phyloP scores from a whole-genome alignment of 2,797 vertebrate genomes.

The Cyclopterus lumpus region DNA sequence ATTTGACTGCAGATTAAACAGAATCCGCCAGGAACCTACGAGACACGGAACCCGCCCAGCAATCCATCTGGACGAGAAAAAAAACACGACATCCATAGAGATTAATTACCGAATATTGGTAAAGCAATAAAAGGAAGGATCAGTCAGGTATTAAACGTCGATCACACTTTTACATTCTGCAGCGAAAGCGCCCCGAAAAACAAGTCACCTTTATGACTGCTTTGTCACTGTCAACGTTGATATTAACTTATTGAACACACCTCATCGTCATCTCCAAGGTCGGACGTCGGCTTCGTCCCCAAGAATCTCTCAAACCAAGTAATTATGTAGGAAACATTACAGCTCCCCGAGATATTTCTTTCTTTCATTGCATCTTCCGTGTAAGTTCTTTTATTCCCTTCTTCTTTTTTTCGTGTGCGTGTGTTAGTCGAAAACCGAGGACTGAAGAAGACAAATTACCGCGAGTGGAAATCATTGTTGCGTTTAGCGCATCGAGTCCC shows the following conservation, averaged over 20 bases:
- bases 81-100: background rate
- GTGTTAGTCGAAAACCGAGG: background rate
- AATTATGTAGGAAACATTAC: background rate
- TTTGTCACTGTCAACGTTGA: background rate
- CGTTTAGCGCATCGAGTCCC: conserved; percentile 17
- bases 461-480: conserved; percentile 19
- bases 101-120: background rate
- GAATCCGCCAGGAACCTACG: too few species aligned
- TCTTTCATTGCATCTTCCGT: background rate
- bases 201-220: background rate
- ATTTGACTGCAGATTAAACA: too few species aligned
- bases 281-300: background rate
- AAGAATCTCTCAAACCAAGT: too few species aligned
- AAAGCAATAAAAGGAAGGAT: background rate
- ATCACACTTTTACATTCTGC: background rate
- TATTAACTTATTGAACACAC: background rate
- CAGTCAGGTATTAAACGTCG: background rate
- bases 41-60: background rate
- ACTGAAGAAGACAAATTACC: conserved; percentile 25
- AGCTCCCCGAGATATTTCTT: background rate
- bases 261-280: background rate
- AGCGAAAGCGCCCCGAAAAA: background rate
- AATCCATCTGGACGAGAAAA: background rate
- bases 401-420: background rate
- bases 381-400: conserved; percentile 2